A percentile compares a stretch with the other conserved stretches of the same genome.
phyloP scores from a whole-genome alignment of 2,888 invertebrate species.

The Volucella inflata region DNA sequence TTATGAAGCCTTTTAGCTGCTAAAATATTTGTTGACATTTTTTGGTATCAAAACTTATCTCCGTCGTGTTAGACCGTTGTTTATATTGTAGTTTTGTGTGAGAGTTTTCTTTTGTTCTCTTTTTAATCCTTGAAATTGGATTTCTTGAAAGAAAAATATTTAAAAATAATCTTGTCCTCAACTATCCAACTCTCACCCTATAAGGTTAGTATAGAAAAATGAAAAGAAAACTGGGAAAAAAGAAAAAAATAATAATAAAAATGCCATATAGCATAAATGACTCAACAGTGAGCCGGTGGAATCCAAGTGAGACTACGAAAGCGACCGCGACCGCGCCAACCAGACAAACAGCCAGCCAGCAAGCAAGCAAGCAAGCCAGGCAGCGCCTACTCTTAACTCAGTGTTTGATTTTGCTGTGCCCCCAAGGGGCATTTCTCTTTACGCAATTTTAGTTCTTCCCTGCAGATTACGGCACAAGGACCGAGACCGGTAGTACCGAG shows the following conservation, averaged over 20 bases:
- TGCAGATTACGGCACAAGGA: slow-evolving; percentile 76
- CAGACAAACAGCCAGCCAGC: too few relatives aligned
- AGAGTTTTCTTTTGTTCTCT: too few relatives aligned
- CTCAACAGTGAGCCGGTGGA: slow-evolving; percentile 69
- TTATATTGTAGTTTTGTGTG: too few relatives aligned
- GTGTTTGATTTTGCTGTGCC: slow-evolving; percentile 57
- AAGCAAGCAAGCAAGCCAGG: not conserved
- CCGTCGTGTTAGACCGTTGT: too few relatives aligned
- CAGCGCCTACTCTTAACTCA: slow-evolving; percentile 72
- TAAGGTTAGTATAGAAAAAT: slow-evolving; percentile 64
- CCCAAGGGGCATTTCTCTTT: slow-evolving; percentile 75
- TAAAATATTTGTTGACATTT: too few relatives aligned
- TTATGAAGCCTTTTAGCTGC: too few relatives aligned
- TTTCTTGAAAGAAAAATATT: slow-evolving; percentile 16
- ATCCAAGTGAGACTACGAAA: slow-evolving; percentile 66
- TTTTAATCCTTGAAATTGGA: not conserved
- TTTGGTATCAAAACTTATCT: too few relatives aligned
- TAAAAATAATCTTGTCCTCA: slow-evolving; percentile 50
- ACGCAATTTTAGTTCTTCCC: slow-evolving; percentile 76
- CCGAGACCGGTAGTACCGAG: slow-evolving; percentile 45
- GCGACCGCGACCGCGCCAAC: slow-evolving; percentile 7
- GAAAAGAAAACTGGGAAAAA: slow-evolving; percentile 53
- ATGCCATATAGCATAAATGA: slow-evolving; percentile 74
- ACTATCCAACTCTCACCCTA: slow-evolving; percentile 66
- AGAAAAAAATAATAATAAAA: slow-evolving; percentile 53